phyloP scores from a whole-genome alignment of 2,113 vertebrate genomes.

The Scopus umbretta region DNA sequence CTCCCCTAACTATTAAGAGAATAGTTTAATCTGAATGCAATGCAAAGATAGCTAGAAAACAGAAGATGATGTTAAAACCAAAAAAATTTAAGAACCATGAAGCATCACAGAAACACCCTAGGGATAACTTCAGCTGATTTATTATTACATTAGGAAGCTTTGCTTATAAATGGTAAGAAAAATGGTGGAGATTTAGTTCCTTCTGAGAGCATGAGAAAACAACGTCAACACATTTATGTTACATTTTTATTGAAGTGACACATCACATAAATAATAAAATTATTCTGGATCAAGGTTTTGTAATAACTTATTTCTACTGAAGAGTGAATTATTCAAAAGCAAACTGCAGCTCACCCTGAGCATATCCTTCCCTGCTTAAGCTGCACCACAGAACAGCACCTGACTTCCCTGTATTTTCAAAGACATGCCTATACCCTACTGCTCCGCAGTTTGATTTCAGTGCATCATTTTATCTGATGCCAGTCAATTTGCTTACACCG shows the following conservation, averaged over 20 bases:
- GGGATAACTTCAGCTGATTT: not conserved
- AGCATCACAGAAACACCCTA: not conserved
- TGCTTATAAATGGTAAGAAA: not conserved
- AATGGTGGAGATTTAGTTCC: not conserved
- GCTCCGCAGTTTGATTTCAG: not conserved
- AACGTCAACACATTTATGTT: not conserved
- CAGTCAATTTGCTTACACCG: not conserved
- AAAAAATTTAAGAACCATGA: not conserved
- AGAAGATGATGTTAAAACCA: not conserved
- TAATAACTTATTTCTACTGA: not conserved
- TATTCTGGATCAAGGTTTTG: not conserved
- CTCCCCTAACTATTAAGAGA: not conserved
- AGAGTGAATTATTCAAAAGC: conserved; percentile 6
- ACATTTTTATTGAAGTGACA: conserved; percentile 24
- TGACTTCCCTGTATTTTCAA: not conserved
- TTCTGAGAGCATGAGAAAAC: not conserved
- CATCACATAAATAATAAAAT: not conserved
- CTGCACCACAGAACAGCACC: not conserved
- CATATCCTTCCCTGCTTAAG: not conserved
- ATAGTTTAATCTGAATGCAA: not conserved
- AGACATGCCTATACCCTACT: not conserved
- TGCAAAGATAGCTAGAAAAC: not conserved
- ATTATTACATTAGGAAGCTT: not conserved
- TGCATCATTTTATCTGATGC: not conserved
- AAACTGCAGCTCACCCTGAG: not conserved